Evolutionary conservation across 2,888 invertebrate species (phyloP).

Genomic region (Heliconius aoede): DNA sequence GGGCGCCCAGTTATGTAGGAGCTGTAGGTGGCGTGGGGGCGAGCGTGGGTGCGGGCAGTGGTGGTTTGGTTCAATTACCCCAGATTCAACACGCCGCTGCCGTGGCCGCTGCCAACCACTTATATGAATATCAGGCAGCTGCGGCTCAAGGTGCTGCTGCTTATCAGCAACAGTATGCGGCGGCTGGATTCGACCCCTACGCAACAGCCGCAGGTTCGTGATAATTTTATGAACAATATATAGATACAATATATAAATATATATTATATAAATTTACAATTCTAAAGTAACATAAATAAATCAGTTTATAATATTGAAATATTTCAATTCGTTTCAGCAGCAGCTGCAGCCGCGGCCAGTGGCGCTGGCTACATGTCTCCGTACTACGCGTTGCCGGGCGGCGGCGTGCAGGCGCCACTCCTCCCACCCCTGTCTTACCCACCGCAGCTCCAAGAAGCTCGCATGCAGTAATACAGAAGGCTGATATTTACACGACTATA

Average conservation of each 20-base stretch:
- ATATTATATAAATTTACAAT: too few species aligned
- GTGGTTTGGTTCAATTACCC: slow-evolving; percentile 87
- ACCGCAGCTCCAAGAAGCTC: slow-evolving; percentile 89
- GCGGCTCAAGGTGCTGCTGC: slow-evolving; percentile 88
- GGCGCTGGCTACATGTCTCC: slow-evolving; percentile 89
- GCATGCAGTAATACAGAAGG: slow-evolving; percentile 86
- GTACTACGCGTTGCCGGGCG: slow-evolving; percentile 87
- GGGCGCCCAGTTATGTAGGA: slow-evolving; percentile 91
- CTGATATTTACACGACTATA: slow-evolving; percentile 38
- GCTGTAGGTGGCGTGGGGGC: slow-evolving; percentile 85
- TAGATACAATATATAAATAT: too few species aligned
- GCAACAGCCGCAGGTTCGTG: slow-evolving; percentile 87
- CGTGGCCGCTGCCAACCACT: slow-evolving; percentile 91
- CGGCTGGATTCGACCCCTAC: slow-evolving; percentile 90
- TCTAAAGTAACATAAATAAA: not conserved
- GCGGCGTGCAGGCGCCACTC: slow-evolving; percentile 84
- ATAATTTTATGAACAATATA: not conserved
- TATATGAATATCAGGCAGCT: slow-evolving; percentile 91
- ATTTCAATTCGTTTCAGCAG: slow-evolving; percentile 58
- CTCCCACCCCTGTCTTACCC: slow-evolving; percentile 87
- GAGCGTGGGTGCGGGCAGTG: slow-evolving; percentile 84
- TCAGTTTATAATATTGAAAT: not conserved
- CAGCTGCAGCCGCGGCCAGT: slow-evolving; percentile 80
- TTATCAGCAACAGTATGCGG: slow-evolving; percentile 89
- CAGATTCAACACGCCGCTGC: slow-evolving; percentile 90